Base-by-base conservation (phyloP, 1,140 invertebrate genomes). In the Drosophila tropicalis region DNA sequence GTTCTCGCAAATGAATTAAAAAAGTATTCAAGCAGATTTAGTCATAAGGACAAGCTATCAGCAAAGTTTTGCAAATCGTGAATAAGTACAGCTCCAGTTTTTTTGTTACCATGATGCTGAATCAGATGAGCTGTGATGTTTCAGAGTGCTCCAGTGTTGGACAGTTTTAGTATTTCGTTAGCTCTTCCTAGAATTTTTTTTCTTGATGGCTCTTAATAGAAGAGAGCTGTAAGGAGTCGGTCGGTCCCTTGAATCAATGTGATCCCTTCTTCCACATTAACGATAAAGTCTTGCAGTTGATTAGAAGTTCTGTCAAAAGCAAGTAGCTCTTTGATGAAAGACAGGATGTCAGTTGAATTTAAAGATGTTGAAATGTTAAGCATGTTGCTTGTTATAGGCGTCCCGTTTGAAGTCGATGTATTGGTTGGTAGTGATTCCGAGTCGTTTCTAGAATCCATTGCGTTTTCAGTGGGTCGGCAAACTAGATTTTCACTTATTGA, bases 161-260 rank as follows among this genome's bases (percentile, higher is more conserved):
- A n/a, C n/a, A n/a, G n/a, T 22, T 51, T 51, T 51, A 51, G 4
- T 7, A 17, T 17, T 6, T 51, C 47, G 10, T 51, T 34, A 39
- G 15, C 17, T 39, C 32, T 60, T 17, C 4, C 29, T 39, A 60
- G 22, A 5, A 63, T 63, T 63, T 19, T 47, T 29, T n/a, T 63
- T 63, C 41, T 19, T 51, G 7, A 51, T 47, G 61, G 61, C 61
- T 47, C 39, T 63, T 34, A 44, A 39, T 17, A 62, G 1, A 40
- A 62, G 39, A 12, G 36, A 62, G 17, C 60, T 9, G 17, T 62
- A 41, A 7, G 13, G 22, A 44, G 36, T 41, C 3, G 19, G 32
- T 34, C 32, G 34, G 39, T 41, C 19, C 39, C 61, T 62, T 41
- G 5, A 62, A 22, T 22, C 3, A 5, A 62, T 40, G 5, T 41